Evolutionary conservation across 2,797 vertebrate genomes (phyloP).

Genomic region (Tenualosa thibaudeaui): DNA sequence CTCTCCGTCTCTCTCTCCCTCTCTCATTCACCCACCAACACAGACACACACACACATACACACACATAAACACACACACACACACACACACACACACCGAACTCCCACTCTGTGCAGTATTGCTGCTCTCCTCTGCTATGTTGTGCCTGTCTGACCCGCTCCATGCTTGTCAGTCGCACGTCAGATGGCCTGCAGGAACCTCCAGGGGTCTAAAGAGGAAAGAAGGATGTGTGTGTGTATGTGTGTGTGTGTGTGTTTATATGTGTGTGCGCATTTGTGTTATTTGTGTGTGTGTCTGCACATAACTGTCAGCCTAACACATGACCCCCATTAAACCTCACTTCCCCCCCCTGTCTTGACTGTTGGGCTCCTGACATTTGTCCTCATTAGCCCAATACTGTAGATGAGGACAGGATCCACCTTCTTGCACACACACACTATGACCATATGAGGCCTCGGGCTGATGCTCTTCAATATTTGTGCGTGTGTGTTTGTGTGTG

Average conservation of each 20-base stretch:
- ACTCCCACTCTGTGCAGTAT: not conserved
- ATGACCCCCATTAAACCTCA: not conserved
- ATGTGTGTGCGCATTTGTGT: not conserved
- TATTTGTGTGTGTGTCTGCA: not conserved
- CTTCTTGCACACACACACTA: not conserved
- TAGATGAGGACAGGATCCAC: conserved; percentile 13
- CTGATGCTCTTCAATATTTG: not conserved
- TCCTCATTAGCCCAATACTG: conserved; percentile 36
- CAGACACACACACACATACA: not conserved
- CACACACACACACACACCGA: not conserved
- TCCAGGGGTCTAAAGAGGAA: not conserved
- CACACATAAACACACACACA: not conserved
- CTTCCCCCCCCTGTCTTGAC: not conserved
- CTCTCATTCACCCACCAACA: not conserved
- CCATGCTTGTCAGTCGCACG: conserved; percentile 32
- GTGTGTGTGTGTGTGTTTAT: not conserved
- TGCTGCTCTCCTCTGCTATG: not conserved
- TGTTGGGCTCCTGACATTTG: not conserved
- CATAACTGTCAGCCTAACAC: not conserved
- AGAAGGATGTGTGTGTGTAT: not conserved
- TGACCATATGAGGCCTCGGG: not conserved
- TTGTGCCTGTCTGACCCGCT: not conserved
- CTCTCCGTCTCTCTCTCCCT: not conserved
- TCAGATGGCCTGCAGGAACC: not conserved
- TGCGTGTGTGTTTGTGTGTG: conserved; percentile 8